Conservation (phyloP, 1,140 invertebrate species). For the Platyscapa corneri region DNA sequence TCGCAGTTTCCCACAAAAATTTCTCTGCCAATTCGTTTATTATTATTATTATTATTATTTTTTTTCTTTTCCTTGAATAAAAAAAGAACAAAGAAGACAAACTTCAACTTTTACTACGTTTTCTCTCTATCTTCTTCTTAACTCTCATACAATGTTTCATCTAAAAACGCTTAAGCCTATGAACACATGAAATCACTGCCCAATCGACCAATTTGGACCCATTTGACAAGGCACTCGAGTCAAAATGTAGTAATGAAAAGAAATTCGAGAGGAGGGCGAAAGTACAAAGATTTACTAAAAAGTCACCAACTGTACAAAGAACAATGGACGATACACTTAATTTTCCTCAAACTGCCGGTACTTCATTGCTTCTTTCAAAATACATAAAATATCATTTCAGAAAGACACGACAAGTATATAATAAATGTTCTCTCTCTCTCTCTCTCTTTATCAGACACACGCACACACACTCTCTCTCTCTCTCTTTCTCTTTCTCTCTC, state of each 20-base stretch:
- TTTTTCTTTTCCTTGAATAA: background rate
- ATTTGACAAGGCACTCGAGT: constrained; percentile 70
- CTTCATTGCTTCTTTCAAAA: background rate
- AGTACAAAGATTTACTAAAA: constrained; percentile 39
- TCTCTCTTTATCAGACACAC: background rate
- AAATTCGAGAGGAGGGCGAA: constrained; percentile 33
- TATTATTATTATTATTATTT: too few relatives aligned
- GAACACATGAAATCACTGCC: constrained; percentile 76
- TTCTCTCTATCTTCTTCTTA: constrained; percentile 48
- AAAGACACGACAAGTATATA: background rate
- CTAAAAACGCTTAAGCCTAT: constrained; percentile 71
- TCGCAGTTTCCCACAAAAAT: constrained; percentile 5
- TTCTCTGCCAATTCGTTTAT: constrained; percentile 22
- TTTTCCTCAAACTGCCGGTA: background rate
- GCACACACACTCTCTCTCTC: background rate
- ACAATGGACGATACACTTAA: background rate
- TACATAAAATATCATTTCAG: background rate
- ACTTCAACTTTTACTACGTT: constrained; percentile 11
- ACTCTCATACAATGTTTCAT: constrained; percentile 36
- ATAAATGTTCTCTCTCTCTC: background rate
- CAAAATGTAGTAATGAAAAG: constrained; percentile 55
- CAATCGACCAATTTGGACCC: constrained; percentile 73
- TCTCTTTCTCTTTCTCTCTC: background rate
- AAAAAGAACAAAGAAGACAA: constrained; percentile 8
- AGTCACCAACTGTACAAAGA: background rate